Conservation (phyloP, 2,797 vertebrate species). For the Tenualosa ilisha region DNA sequence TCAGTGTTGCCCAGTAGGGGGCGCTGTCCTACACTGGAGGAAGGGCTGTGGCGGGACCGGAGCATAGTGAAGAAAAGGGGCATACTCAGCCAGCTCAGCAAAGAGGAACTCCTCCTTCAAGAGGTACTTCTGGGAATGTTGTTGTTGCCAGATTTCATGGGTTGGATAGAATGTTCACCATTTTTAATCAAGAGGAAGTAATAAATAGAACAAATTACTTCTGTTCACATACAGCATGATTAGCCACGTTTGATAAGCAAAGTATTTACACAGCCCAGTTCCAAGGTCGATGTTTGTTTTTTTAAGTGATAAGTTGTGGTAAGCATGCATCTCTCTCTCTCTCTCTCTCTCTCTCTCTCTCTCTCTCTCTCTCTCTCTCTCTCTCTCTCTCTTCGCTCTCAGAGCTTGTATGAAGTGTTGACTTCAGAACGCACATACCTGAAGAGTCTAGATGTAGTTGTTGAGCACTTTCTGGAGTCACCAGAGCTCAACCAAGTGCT, state of each 20-base stretch:
- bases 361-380: background rate
- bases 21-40: background rate
- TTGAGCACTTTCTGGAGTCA: constrained; percentile 50
- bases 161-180: background rate
- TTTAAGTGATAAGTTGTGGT: background rate
- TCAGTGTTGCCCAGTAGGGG: constrained; percentile 18
- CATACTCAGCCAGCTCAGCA: constrained; percentile 36
- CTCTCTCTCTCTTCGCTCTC: background rate
- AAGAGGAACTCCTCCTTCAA: constrained; percentile 44
- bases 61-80: constrained; percentile 42
- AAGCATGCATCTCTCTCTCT: background rate
- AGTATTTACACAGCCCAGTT: background rate
- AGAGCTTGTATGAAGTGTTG: constrained; percentile 53
- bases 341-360: background rate
- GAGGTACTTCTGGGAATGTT: constrained; percentile 38
- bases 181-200: background rate
- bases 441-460: constrained; percentile 41
- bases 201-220: background rate
- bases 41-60: constrained; percentile 46
- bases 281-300: background rate
- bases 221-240: background rate
- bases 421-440: constrained; percentile 49
- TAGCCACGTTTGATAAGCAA: background rate
- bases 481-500: constrained; percentile 35
- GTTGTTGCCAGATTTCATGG: background rate